Evolutionary conservation across 2,797 vertebrate species (phyloP), one percentile per base, ranked within the genome.

Genomic region (Oreonectes daqikongensis): DNA sequence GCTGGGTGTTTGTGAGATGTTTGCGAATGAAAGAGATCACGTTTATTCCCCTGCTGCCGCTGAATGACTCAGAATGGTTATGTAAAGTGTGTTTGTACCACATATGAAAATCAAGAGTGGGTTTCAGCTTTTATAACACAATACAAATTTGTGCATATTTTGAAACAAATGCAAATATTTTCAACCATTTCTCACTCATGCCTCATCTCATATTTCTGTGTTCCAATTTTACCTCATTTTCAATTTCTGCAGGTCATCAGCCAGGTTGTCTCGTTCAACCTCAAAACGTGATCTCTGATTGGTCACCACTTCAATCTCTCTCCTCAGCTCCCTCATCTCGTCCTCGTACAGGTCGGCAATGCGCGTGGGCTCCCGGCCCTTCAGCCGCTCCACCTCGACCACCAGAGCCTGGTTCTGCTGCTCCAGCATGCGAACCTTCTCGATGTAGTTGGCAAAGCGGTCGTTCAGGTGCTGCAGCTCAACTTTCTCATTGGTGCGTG

Each of bases 391-490:
- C 79, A 96, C 92, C 90, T 98, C 96, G 8, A 94, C 94, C 9
- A 92, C 87, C 87, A 98, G 92, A 42, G 88, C 88, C 22, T 93
- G 92, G 63, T 96, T 96, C 90, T 95, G 94, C 89, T 95, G 94
- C 90, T 95, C 94, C 87, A 95, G 81, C 90, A 91, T 95, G 73
- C 94, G 93, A 52, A 95, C 94, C 84, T 95, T 95, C 82, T 95
- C 94, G 48, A 95, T 95, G 90, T 95, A 95, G 90, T 87, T 95
- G 88, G 92, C 94, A 0, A 95, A 95, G 76, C 94, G 93, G 84
- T 95, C 94, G 0, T 96, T 96, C 85, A 98, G 94, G 69, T 98
- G 95, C 89, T 97, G 96, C 89, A 98, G 91, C 87, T 97, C 96
- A 1, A 84, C 96, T 83, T 98, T 98, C 92, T 98, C 96, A 0